These are phyloP conservation scores for Lucinisca nassula DNA, from an alignment of 2,888 invertebrate species.

Conservation along the genomic window DNA sequence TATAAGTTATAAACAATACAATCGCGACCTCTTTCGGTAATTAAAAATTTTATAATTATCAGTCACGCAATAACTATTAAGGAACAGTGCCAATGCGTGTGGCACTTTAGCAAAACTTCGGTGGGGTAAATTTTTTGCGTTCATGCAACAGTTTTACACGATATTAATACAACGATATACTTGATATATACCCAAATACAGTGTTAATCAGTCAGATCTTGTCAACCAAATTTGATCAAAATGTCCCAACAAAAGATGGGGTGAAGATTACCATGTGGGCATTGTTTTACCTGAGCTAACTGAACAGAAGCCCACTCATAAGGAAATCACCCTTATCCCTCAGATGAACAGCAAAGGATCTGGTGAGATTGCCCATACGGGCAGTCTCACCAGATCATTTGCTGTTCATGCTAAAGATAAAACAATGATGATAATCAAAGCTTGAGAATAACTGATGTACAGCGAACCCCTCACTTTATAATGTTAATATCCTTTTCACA, in stretches of 20 bases:
- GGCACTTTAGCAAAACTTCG: not conserved
- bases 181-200: not conserved
- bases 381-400: no score
- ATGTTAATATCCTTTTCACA: no score
- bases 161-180: not conserved
- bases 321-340: no score
- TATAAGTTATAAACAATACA: no score
- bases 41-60: not conserved
- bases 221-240: not conserved
- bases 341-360: no score
- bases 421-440: no score
- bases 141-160: not conserved
- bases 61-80: not conserved
- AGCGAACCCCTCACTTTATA: no score
- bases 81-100: not conserved
- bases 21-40: not conserved
- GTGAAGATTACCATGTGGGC: not conserved
- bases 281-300: no score
- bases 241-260: not conserved
- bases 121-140: not conserved
- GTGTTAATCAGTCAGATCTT: not conserved
- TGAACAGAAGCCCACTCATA: no score
- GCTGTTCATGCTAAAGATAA: no score
- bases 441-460: no score
- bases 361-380: no score